These are phyloP conservation scores for Dicycla oo DNA, from an alignment of 2,888 invertebrate genomes.

Conservation along the genomic window DNA sequence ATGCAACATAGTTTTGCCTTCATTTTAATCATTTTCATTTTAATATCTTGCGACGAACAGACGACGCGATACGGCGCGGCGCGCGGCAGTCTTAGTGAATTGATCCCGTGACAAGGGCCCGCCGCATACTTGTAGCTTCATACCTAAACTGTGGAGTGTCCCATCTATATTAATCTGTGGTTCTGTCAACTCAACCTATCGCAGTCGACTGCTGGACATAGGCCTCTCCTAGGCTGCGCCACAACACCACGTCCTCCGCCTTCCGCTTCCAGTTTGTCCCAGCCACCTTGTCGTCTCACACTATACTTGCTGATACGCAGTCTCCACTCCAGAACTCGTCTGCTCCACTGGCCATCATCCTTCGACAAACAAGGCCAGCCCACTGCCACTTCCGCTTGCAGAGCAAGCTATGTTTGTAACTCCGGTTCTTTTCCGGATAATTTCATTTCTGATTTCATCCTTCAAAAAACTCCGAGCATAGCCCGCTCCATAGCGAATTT, in stretches of 20 bases:
- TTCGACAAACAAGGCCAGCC: background rate
- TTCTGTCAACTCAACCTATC: background rate
- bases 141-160: no score
- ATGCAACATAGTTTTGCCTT: no score
- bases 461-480: background rate
- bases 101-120: no score
- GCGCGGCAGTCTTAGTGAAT: no score
- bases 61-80: no score
- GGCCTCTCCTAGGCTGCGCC: no score
- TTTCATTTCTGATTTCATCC: background rate
- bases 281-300: background rate
- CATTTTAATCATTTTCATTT: no score
- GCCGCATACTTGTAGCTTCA: no score
- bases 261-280: background rate
- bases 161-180: no score
- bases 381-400: background rate
- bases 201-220: no score
- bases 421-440: background rate
- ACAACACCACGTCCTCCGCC: no score
- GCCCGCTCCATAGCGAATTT: background rate
- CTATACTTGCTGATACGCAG: background rate
- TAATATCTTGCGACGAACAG: no score
- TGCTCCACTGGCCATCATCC: background rate
- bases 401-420: background rate
- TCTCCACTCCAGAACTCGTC: background rate